These are phyloP conservation scores for Adelges cooleyi DNA, from an alignment of 1,140 invertebrate species.

Conservation along the genomic window DNA sequence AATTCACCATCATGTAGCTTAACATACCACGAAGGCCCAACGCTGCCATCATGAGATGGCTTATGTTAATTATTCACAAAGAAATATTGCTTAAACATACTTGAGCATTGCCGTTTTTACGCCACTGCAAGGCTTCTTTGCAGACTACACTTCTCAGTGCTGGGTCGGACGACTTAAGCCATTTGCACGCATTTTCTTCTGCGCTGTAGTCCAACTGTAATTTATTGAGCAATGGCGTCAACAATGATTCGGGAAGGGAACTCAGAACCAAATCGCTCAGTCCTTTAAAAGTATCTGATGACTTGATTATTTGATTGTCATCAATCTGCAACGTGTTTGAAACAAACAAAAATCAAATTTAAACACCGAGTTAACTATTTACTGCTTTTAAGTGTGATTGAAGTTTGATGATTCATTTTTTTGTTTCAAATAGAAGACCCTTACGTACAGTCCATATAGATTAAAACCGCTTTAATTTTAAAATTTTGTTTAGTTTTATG, in stretches of 20 bases:
- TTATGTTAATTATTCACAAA: no score
- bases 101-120: constrained; percentile 34
- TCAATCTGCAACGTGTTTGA: background rate
- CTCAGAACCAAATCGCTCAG: constrained; percentile 62
- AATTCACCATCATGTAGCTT: background rate
- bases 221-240: constrained; percentile 58
- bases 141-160: constrained; percentile 65
- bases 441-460: no score
- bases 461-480: no score
- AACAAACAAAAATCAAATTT: no score
- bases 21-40: background rate
- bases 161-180: constrained; percentile 59
- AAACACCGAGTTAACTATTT: no score
- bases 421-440: no score
- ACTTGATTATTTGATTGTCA: constrained; percentile 4
- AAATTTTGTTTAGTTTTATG: no score
- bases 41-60: background rate
- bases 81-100: no score
- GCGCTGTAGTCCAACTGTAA: constrained; percentile 40
- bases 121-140: constrained; percentile 75
- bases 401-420: no score
- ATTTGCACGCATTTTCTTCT: constrained; percentile 50
- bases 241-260: constrained; percentile 60
- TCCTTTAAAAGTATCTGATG: constrained; percentile 48
- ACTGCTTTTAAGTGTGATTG: no score